Percentiles rank a stretch among this genome's conserved stretches.
These are phyloP conservation scores for Mantis religiosa DNA, from an alignment of 2,888 invertebrate species.

Conservation along the genomic window DNA sequence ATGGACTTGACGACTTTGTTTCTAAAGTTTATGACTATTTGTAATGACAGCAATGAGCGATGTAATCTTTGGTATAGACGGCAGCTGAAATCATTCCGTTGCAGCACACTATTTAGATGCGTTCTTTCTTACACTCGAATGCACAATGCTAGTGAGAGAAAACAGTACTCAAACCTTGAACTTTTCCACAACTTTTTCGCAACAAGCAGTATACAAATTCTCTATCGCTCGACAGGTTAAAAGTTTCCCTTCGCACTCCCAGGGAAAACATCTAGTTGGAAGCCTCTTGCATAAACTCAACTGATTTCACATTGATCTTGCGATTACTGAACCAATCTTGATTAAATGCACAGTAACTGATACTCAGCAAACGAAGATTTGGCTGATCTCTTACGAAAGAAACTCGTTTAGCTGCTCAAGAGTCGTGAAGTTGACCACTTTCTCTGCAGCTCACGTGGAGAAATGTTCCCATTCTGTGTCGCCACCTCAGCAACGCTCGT, in stretches of 20 bases:
- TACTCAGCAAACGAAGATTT: not conserved
- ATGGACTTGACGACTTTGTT: not conserved
- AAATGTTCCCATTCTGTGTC: too few relatives aligned
- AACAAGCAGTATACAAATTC: not conserved
- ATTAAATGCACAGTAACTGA: not conserved
- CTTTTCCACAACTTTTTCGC: not conserved
- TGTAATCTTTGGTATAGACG: not conserved
- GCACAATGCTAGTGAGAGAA: too few relatives aligned
- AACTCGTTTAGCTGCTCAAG: not conserved
- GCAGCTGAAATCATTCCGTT: not conserved
- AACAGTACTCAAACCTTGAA: not conserved
- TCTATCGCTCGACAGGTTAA: too few relatives aligned
- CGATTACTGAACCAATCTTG: not conserved
- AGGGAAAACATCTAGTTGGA: not conserved
- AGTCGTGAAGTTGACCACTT: not conserved
- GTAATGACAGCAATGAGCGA: not conserved
- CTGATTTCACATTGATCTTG: not conserved
- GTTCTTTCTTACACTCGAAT: too few relatives aligned
- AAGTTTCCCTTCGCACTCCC: not conserved
- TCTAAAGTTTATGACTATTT: not conserved
- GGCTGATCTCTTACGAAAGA: too few relatives aligned
- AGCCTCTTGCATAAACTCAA: not conserved
- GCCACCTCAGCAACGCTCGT: too few relatives aligned
- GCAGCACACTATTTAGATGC: too few relatives aligned
- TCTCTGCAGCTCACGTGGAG: not conserved